phyloP scores from a whole-genome alignment of 2,888 invertebrate species.

The Hyppa rectilinea region DNA sequence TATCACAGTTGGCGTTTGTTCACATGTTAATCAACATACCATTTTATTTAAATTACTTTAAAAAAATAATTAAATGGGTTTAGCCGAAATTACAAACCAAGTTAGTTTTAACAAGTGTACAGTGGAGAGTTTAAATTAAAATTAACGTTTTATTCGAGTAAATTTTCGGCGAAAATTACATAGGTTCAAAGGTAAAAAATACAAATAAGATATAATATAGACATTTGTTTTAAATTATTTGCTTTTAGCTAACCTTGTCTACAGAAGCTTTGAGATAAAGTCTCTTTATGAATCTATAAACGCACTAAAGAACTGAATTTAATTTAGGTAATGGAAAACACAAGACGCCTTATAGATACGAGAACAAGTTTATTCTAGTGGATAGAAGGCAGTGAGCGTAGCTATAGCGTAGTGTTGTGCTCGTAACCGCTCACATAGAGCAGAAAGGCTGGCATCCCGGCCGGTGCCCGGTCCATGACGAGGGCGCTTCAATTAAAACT shows the following conservation, averaged over 20 bases:
- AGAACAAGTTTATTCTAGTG: slow-evolving; percentile 60
- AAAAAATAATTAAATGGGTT: slow-evolving; percentile 1
- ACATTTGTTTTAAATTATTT: slow-evolving; percentile 22
- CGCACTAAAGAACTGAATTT: slow-evolving; percentile 72
- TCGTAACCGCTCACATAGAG: slow-evolving; percentile 68
- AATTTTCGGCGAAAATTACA: not conserved
- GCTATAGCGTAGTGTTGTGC: slow-evolving; percentile 67
- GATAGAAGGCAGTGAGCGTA: slow-evolving; percentile 50
- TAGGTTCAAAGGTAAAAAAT: not conserved
- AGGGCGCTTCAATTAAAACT: slow-evolving; percentile 87
- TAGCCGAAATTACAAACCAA: not conserved
- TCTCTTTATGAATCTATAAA: slow-evolving; percentile 72
- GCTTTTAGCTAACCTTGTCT: slow-evolving; percentile 33
- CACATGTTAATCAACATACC: slow-evolving; percentile 32
- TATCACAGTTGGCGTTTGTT: slow-evolving; percentile 49
- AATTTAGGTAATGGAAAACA: slow-evolving; percentile 79
- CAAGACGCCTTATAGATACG: slow-evolving; percentile 51
- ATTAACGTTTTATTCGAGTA: slow-evolving; percentile 2
- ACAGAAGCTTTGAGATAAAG: slow-evolving; percentile 64
- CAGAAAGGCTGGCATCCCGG: slow-evolving; percentile 50
- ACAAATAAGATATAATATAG: not conserved
- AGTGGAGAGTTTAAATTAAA: slow-evolving; percentile 20
- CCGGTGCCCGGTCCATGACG: slow-evolving; percentile 74
- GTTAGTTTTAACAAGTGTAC: slow-evolving; percentile 1
- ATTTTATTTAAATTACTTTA: slow-evolving; percentile 33